Base-by-base conservation (phyloP, 2,113 vertebrate species). In the Petromus typicus region DNA sequence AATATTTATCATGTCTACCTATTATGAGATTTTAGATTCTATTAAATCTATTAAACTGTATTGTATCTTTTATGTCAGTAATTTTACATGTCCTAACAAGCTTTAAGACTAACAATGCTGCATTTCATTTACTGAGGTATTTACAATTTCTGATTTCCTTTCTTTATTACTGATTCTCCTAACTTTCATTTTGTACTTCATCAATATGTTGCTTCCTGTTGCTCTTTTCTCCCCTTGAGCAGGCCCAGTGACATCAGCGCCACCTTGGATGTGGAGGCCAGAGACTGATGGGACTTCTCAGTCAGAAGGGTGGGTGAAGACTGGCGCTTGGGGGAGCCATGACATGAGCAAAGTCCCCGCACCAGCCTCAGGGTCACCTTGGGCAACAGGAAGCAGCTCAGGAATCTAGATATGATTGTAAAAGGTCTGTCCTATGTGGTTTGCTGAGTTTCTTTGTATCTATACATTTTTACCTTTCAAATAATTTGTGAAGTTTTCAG, bases 391-490 rank as follows among this genome's bases (percentile, higher is more conserved):
- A 14, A 56, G 13, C 54, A 56, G 54, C 3, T 56, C 14, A 56
- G 7, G 54, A 56, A 56, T 75, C 4, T 66, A 27, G 9, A 17
- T 73, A 5, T 91, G 9, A 1, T 66, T 89, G 89, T 80, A 59
- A 63, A 80, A 23, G 9, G 1, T 89, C 89, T 89, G 66, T 75
- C 7, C 13, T 51, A 4, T 75, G 25, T 75, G 32, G 20, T 45
- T 88, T 56, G 59, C 51, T 76, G 34, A 81, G 17, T 1, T 92
- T 94, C 45, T 57, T 94, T 73, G 56, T 37, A 84, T 91, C n/a
- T 94, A 54, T 43, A 94, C 57, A 71, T 71, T 75, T 89, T 75
- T 75, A 66, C 17, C 27, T 95, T 86, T 81, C 73, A 85, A 25
- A n/a, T 71, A 64, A 91, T 87, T 88, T 84, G 32, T 13, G 22